phyloP scores from a whole-genome alignment of 1,140 invertebrate species.

The Tetragonula clypearis region DNA sequence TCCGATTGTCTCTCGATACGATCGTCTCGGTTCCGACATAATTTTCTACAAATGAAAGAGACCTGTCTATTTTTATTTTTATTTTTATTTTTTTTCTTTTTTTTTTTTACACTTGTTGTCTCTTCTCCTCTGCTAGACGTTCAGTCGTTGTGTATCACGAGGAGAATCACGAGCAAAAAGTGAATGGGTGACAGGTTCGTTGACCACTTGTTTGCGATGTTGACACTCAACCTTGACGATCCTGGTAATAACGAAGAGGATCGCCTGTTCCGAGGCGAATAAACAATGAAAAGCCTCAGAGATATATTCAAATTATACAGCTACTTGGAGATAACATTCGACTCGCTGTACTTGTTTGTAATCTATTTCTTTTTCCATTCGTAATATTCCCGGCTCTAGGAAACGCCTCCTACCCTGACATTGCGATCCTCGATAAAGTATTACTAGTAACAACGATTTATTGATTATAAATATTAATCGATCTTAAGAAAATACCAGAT shows the following conservation, averaged over 20 bases:
- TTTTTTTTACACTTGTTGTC: background rate
- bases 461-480: no score
- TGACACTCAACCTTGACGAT: constrained; percentile 55
- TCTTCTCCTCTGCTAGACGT: no score
- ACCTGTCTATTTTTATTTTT: background rate
- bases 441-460: no score
- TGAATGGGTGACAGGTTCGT: constrained; percentile 49
- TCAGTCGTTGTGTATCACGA: constrained; percentile 1
- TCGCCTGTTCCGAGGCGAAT: constrained; percentile 11
- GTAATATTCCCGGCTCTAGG: no score
- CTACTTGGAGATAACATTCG: no score
- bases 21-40: constrained; percentile 36
- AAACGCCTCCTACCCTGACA: no score
- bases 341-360: no score
- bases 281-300: background rate
- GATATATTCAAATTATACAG: no score
- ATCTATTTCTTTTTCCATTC: no score
- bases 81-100: background rate
- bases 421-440: no score
- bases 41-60: background rate
- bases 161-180: constrained; percentile 39
- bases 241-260: constrained; percentile 28
- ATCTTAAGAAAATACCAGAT: no score
- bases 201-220: constrained; percentile 42
- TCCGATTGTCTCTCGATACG: constrained; percentile 25